phyloP scores from a whole-genome alignment of 2,888 invertebrate species.

The Aricia artaxerxes region DNA sequence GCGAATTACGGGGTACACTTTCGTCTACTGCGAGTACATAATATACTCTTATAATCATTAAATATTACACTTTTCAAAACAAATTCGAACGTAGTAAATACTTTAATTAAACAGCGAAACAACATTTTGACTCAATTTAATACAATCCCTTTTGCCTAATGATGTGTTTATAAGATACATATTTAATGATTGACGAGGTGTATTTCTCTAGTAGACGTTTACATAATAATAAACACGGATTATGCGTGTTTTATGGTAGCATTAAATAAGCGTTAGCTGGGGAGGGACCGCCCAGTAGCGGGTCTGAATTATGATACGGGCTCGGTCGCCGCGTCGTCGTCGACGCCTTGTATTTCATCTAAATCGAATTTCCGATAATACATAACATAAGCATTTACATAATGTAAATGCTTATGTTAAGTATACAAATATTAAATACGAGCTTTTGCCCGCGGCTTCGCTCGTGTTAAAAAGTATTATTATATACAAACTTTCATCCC shows the following conservation, averaged over 20 bases:
- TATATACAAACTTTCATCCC: too few relatives aligned
- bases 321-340: constrained; percentile 11
- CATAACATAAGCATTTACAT: background rate
- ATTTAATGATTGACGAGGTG: background rate
- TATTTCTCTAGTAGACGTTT: background rate
- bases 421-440: background rate
- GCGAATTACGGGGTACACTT: background rate
- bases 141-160: background rate
- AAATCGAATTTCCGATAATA: constrained; percentile 25
- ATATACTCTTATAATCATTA: background rate
- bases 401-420: too few relatives aligned
- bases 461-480: too few relatives aligned
- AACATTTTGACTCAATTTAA: background rate
- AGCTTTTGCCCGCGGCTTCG: too few relatives aligned
- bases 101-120: background rate
- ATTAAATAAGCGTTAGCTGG: background rate
- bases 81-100: background rate
- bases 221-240: constrained; percentile 6
- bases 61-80: background rate
- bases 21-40: background rate
- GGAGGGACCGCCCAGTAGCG: background rate
- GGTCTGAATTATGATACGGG: constrained; percentile 3
- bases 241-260: background rate
- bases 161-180: background rate
- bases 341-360: constrained; percentile 20